phyloP scores from a whole-genome alignment of 2,113 vertebrate genomes.

The Oreotrochilus melanogaster region DNA sequence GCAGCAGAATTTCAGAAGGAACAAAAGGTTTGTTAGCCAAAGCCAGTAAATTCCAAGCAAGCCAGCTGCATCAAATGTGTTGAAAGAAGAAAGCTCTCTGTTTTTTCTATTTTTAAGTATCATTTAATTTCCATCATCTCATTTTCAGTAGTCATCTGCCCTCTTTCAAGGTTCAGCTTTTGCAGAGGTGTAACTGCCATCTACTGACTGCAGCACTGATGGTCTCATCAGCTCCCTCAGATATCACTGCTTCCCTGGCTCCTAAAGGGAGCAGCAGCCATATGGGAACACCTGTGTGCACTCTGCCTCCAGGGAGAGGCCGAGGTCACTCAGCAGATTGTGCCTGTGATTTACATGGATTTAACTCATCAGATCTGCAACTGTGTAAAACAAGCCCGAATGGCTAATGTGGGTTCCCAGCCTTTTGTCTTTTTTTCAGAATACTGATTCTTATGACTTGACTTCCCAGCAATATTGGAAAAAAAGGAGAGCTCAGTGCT shows the following conservation, averaged over 20 bases:
- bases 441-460: not conserved
- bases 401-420: not conserved
- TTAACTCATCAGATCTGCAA: not conserved
- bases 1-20: not conserved
- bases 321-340: not conserved
- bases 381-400: not conserved
- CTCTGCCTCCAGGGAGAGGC: not conserved
- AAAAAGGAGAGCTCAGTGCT: not conserved
- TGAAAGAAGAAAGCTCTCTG: not conserved
- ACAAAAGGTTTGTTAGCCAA: not conserved
- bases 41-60: not conserved
- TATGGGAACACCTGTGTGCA: rapidly evolving
- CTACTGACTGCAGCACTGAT: not conserved
- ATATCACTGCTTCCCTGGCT: rapidly evolving
- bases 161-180: not conserved
- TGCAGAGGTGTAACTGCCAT: not conserved
- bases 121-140: not conserved
- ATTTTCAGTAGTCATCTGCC: not conserved
- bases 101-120: not conserved
- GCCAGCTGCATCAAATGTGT: not conserved
- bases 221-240: not conserved
- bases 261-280: not conserved
- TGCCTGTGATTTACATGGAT: not conserved
- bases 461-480: not conserved
- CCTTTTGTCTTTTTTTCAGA: not conserved